A percentile compares a stretch with the other conserved stretches of the same genome.
phyloP scores from a whole-genome alignment of 2,113 vertebrate genomes.

The Cercopithecus mona region DNA sequence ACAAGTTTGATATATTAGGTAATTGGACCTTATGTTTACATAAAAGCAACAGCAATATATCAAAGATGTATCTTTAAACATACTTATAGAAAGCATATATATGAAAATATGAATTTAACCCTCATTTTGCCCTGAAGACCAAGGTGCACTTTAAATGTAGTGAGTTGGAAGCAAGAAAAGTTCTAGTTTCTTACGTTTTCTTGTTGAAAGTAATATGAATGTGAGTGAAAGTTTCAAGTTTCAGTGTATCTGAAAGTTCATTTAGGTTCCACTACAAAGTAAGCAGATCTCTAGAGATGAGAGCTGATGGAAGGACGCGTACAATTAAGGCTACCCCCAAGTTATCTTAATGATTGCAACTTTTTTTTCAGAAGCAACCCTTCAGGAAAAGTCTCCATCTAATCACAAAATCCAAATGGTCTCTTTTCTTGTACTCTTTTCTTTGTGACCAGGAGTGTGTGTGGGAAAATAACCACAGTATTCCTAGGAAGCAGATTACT shows the following conservation, averaged over 20 bases:
- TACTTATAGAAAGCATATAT: neutral
- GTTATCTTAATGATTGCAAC: conserved; percentile 48
- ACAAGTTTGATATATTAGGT: neutral
- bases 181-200: conserved; percentile 65
- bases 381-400: conserved; percentile 78
- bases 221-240: conserved; percentile 53
- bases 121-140: neutral
- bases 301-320: conserved; percentile 62
- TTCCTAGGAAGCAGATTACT: neutral
- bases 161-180: conserved; percentile 66
- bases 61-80: neutral
- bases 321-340: neutral
- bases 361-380: conserved; percentile 1
- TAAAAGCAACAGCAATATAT: neutral
- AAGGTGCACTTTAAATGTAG: conserved; percentile 4
- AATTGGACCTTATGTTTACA: conserved; percentile 24
- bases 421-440: conserved; percentile 65
- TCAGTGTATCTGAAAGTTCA: conserved; percentile 65
- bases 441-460: conserved; percentile 48
- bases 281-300: conserved; percentile 42
- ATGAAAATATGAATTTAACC: conserved; percentile 21
- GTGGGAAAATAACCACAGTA: conserved; percentile 63
- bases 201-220: conserved; percentile 54
- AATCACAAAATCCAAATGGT: conserved; percentile 69
- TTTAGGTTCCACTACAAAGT: conserved; percentile 58